Base-by-base conservation (phyloP, 1,140 invertebrate genomes). In the Drosophila murphyi region DNA sequence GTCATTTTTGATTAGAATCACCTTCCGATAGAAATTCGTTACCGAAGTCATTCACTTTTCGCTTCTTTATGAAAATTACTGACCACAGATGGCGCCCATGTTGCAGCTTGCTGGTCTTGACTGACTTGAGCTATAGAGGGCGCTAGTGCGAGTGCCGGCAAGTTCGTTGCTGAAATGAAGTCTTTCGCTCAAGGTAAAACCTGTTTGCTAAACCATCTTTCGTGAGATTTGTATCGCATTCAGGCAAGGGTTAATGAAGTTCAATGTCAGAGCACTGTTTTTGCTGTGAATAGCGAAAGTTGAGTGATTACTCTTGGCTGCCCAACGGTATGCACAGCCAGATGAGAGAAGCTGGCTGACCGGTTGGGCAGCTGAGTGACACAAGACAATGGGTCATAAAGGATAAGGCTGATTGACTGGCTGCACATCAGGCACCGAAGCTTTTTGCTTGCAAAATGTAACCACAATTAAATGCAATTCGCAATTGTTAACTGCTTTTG, bases 161-260 rank as follows among this genome's bases (percentile, higher is more conserved):
- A 82, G 79, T 88, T 88, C 45, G 72, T 76, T 82, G 72, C 72
- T 20, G 20, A 20, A 20, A 20, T 39, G 28, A 68, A 77, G 79
- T 87, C 82, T 80, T 88, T 72, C 35, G 67, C 67, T 64, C 56
- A 5, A 4, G n/a, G 43, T 12, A 8, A 63, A 68, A 69, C 41
- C 64, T 45, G 34, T 65, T 54, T 45, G 50, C 28, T 8, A 50
- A 35, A 31, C 12, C 41, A 71, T 28, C 61, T 61, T 57, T 37
- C 61, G 51, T 32, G 52, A 45, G 12, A 35, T 56, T 43, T 59
- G 48, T 31, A 48, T 50, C 29, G 43, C 48, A 45, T 43, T 60
- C 41, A 59, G 59, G 5, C 41, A 20, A 12, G 48, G 59, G 71
- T 64, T 60, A 64, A 57, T 64, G 72, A 73, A 55, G 65, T 55